Base-by-base conservation (phyloP, 2,797 vertebrate species). In the Simalia tracyae region DNA sequence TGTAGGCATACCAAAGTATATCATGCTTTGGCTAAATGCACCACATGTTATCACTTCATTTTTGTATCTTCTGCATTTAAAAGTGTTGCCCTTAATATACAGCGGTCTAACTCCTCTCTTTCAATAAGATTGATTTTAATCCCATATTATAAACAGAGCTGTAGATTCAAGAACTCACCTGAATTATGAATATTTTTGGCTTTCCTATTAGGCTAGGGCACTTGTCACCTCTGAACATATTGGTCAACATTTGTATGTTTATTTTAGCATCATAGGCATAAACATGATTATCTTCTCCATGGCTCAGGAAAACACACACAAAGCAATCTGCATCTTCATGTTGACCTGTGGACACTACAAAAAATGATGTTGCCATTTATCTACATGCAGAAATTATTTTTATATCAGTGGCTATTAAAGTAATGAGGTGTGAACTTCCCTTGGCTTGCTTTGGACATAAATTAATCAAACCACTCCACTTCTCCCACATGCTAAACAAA, bases 121-220 rank as follows among this genome's bases (percentile, higher is more conserved):
- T 17, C 17, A 86, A 36, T 5, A 84, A 36, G 50, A 59, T 28
- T 24, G 3, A n/a, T 54, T 63, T 26, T 90, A 57, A 91, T 87
- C 9, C 28, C 5, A 42, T n/a, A n/a, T 17, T 22, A 72, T 26
- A 28, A 2, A n/a, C 4, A 31, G 36, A 86, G 28, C 22, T 46
- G 57, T 28, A 28, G 91, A 92, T 14, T 31, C 10, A 57, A 61
- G 4, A 42, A 36, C 14, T 36, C 97, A 99, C 99, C 99, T 99
- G 99, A 90, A 99, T 96, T 93, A 99, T 97, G 93, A 99, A 99
- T 96, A 99, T 98, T 98, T 99, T 99, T 0, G 99, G 99, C 95
- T 99, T 99, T 42, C 99, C 99, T 14, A 98, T 98, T 28, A 99
- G 98, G 94, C 98, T 98, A 72, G 0, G 96, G 95, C 99, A 99